These are phyloP conservation scores for Notechis scutatus DNA, from an alignment of 2,113 vertebrate species.

Conservation along the genomic window DNA sequence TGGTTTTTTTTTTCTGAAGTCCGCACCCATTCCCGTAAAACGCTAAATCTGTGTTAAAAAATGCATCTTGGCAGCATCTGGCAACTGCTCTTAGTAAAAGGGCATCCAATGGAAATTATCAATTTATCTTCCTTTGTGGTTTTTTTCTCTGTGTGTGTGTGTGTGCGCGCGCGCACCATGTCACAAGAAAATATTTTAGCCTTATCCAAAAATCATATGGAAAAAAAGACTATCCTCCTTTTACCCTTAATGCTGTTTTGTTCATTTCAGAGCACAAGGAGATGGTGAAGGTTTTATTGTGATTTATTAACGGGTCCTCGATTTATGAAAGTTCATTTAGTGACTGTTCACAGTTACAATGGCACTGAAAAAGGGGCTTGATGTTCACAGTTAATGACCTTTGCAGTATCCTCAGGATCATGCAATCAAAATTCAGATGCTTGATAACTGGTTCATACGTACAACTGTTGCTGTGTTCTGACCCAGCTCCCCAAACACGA, in stretches of 20 bases:
- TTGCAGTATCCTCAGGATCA: too few species aligned
- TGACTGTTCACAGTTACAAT: not conserved
- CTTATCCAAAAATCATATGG: slow-evolving; percentile 31
- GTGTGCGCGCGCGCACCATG: not conserved
- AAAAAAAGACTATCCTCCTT: not conserved
- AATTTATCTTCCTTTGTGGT: not conserved
- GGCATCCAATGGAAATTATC: slow-evolving; percentile 10
- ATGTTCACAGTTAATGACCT: too few species aligned
- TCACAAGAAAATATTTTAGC: not conserved
- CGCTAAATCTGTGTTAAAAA: slow-evolving; percentile 15
- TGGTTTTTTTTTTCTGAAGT: not conserved
- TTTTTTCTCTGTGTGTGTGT: too few species aligned
- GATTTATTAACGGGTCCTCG: too few species aligned
- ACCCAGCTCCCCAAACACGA: too few species aligned
- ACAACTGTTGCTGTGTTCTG: too few species aligned
- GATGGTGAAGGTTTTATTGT: not conserved
- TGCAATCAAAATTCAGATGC: too few species aligned
- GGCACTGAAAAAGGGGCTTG: too few species aligned
- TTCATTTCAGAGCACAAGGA: not conserved
- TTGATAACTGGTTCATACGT: too few species aligned
- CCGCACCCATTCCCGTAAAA: slow-evolving; percentile 7
- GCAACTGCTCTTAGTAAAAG: not conserved
- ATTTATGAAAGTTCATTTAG: not conserved
- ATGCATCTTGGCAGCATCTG: rapidly evolving
- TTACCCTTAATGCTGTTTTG: not conserved